Evolutionary conservation across 2,888 invertebrate genomes (phyloP), one percentile per base, ranked within the genome.

Genomic region (Tenthredo notha): DNA sequence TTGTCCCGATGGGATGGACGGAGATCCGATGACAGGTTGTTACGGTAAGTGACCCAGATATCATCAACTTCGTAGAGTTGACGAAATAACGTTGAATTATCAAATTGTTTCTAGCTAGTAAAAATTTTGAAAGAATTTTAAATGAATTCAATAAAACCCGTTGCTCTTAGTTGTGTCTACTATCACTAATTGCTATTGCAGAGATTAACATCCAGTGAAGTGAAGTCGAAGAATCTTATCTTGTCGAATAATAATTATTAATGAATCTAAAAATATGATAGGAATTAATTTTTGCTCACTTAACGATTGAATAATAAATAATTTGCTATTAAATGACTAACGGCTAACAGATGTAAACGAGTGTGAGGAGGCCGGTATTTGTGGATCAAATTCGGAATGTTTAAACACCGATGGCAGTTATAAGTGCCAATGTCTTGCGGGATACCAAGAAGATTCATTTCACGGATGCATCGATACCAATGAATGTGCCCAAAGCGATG

Each of bases 1-100:
- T 74, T 98, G 98, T 93, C 97, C 97, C 83, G 96, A 96, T 90
- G 98, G 98, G 90, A 97, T 96, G 93, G 95, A 95, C 88, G 98
- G 98, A 89, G 96, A 98, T 93, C 97, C 98, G 29, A 95, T 96
- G 92, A 94, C 95, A 83, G 95, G 95, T 89, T 98, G 98, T 93
- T 95, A 95, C 94, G 97, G 97, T 97, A 96, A 93, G 93, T 84
- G 67, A 74, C n/a, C 37, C 5, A 21, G 40, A 43, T 43, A 21
- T 43, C 18, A 18, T 15, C 43, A 40, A 40, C n/a, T 12, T 74
- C 40, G 21, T 0, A 74, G n/a, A 5, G 2, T 43, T 12, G 21
- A 40, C 5, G 4, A 18, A 12, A n/a, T 33, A 67, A 67, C 33
- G 15, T 61, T 21, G 1, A 61, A 7, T 61, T 25, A 61, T 25